Evolutionary conservation across 2,113 vertebrate genomes (phyloP).

Genomic region (Brachyistius frenatus): DNA sequence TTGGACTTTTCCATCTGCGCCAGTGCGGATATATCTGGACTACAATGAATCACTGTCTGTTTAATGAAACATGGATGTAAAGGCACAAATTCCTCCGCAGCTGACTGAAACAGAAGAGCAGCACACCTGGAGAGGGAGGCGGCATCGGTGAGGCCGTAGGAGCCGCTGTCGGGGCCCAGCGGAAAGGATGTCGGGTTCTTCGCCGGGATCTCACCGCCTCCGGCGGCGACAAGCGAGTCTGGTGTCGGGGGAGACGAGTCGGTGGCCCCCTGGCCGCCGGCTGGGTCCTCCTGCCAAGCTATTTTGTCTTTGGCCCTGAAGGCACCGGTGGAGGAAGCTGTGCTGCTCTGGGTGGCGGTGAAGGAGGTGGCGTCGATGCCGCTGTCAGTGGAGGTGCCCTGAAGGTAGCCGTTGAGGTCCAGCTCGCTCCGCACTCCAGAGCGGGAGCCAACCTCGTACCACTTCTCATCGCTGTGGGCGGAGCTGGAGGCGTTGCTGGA

Average conservation of each 20-base stretch:
- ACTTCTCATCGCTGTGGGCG: conserved; percentile 95
- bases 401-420: conserved; percentile 91
- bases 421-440: conserved; percentile 87
- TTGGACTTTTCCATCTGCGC: conserved; percentile 59
- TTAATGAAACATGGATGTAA: conserved; percentile 53
- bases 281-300: conserved; percentile 89
- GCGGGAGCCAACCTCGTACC: conserved; percentile 90
- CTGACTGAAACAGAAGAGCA: conserved; percentile 35
- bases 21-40: conserved; percentile 56
- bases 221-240: conserved; percentile 82
- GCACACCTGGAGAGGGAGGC: conserved; percentile 91
- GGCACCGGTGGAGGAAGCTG: conserved; percentile 82
- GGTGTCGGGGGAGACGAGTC: conserved; percentile 80
- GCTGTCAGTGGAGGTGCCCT: conserved; percentile 92
- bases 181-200: conserved; percentile 87
- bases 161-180: conserved; percentile 85
- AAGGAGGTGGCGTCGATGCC: conserved; percentile 96
- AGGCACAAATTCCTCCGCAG: conserved; percentile 39
- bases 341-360: conserved; percentile 90
- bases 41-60: conserved; percentile 65
- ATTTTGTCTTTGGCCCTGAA: conserved; percentile 86
- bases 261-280: conserved; percentile 82
- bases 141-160: conserved; percentile 87
- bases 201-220: conserved; percentile 82
- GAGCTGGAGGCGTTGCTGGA: conserved; percentile 96